Evolutionary conservation across 1,140 invertebrate genomes (phyloP), one percentile per base, ranked within the genome.

Genomic region (Drosophila tristis): DNA sequence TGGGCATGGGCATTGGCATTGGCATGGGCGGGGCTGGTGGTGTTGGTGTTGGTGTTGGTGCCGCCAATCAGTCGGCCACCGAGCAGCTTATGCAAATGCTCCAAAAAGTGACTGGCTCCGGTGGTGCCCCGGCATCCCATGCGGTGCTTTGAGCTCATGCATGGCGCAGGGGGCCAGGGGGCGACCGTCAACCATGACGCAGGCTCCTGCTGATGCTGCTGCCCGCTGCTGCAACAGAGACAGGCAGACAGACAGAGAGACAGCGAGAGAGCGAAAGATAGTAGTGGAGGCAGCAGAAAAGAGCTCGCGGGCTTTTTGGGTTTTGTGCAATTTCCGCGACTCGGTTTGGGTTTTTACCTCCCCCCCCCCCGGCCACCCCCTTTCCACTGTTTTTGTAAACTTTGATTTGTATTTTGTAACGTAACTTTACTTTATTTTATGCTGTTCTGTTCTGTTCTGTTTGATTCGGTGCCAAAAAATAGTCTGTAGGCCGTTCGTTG

Each of bases 21-120:
- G 62, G 68, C n/a, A n/a, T n/a, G n/a, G n/a, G n/a, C n/a, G n/a
- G n/a, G n/a, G n/a, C n/a, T n/a, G n/a, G n/a, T n/a, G 56, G 31
- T n/a, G 44, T 26, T 49, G 66, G 55, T 1, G n/a, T n/a, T n/a
- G 15, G 51, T 59, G 43, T 26, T 5, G 56, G 50, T 47, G 68
- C 62, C 48, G 44, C 45, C 74, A 91, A 74, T 89, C 84, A 89
- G 58, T 91, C 90, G 62, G 90, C 90, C 51, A 91, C 90, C 77
- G 90, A 91, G 66, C 90, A 91, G 53, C 75, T 91, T 29, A 90
- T 91, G 86, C 90, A 91, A 74, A 91, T 91, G 90, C 77, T 91
- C 39, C 90, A 91, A 25, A 91, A 91, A 72, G 90, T 91, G 50
- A 91, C 90, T 47, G 86, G 90, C 65, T 86, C 82, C 23, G 72